Evolutionary conservation across 1,140 invertebrate genomes (phyloP).

Genomic region (Drosophila parvula): DNA sequence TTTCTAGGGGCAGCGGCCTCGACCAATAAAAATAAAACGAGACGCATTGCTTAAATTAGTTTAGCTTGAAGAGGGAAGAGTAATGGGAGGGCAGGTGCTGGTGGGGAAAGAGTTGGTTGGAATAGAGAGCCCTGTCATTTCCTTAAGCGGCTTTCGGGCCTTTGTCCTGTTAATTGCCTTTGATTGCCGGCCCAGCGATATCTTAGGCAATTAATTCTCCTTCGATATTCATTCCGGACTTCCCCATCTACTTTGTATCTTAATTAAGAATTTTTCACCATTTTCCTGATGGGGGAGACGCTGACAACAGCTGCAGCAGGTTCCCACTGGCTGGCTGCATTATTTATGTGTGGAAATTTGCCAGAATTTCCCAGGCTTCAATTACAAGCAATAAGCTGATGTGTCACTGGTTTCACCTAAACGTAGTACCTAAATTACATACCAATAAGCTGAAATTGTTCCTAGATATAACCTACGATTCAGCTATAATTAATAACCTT

Average conservation of each 20-base stretch:
- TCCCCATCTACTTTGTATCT: constrained; percentile 15
- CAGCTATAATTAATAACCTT: too few relatives aligned
- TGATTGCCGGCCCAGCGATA: constrained; percentile 29
- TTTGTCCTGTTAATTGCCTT: constrained; percentile 52
- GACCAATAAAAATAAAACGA: constrained; percentile 17
- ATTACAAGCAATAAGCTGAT: constrained; percentile 13
- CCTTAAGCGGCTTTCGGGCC: constrained; percentile 26
- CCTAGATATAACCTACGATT: neutral
- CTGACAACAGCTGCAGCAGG: constrained; percentile 22
- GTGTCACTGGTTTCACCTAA: constrained; percentile 18
- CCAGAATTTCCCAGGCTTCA: neutral
- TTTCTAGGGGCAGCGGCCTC: constrained; percentile 5
- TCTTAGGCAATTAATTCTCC: constrained; percentile 44
- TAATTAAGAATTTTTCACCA: constrained; percentile 34
- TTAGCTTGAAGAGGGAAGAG: neutral
- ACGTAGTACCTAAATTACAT: neutral
- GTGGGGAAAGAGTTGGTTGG: neutral
- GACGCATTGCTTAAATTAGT: constrained; percentile 41
- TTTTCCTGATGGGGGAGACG: neutral
- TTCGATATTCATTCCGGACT: constrained; percentile 20
- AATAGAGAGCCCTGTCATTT: constrained; percentile 20
- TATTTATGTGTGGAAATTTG: constrained; percentile 29
- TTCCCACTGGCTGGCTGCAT: constrained; percentile 23
- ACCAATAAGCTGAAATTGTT: neutral
- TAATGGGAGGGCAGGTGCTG: constrained; percentile 16